Evolutionary conservation across 2,113 vertebrate species (phyloP).

Genomic region (Aplodontia rufa): DNA sequence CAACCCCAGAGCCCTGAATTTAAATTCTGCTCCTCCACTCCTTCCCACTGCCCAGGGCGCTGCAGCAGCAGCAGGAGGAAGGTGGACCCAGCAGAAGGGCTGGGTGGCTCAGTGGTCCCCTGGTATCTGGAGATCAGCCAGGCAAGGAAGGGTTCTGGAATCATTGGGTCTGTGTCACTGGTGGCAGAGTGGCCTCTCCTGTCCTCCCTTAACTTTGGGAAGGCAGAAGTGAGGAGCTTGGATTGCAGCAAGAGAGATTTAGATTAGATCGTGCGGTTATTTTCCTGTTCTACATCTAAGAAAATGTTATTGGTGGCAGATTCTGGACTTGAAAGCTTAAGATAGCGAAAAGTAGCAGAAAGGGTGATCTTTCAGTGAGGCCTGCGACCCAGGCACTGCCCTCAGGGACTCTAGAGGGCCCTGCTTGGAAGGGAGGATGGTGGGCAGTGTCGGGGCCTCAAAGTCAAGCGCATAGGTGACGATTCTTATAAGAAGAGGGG

Average conservation of each 20-base stretch:
- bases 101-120: not conserved
- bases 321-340: not conserved
- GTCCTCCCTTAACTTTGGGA: not conserved
- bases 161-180: not conserved
- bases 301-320: not conserved
- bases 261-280: conserved; percentile 23
- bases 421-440: not conserved
- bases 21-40: not conserved
- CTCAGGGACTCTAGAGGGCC: not conserved
- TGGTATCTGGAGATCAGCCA: not conserved
- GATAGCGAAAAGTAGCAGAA: not conserved
- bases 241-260: conserved; percentile 47
- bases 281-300: not conserved
- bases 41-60: not conserved
- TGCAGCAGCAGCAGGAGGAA: not conserved
- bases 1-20: no score
- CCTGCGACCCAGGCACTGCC: not conserved
- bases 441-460: not conserved
- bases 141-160: not conserved
- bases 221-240: not conserved
- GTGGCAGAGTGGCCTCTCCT: not conserved
- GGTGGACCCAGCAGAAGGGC: not conserved
- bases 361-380: not conserved
- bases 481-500: not conserved
- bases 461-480: not conserved